Conservation (phyloP, 2,113 vertebrate genomes). For the Formicarius rufipectus region DNA sequence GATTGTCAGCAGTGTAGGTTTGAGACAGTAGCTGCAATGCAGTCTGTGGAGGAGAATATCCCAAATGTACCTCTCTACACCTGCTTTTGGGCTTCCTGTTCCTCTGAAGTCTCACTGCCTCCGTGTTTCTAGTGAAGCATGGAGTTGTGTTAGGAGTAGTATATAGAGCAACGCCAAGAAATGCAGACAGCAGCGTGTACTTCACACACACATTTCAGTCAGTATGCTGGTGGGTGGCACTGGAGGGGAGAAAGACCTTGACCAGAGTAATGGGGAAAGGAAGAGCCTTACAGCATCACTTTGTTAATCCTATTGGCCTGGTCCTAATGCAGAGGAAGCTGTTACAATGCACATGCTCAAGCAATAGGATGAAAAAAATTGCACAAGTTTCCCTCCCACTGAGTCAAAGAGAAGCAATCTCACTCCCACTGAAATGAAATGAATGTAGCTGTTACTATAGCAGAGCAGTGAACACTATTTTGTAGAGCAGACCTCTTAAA, state of each 20-base stretch:
- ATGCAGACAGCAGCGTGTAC: neutral
- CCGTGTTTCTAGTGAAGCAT: neutral
- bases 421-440: conserved; percentile 21
- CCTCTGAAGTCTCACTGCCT: neutral
- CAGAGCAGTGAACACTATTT: conserved; percentile 8
- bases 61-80: neutral
- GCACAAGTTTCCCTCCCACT: conserved; percentile 3
- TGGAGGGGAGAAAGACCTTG: neutral
- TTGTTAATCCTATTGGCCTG: neutral
- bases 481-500: conserved; percentile 18
- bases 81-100: neutral
- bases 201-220: neutral
- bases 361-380: neutral
- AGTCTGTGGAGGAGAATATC: neutral
- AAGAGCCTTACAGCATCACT: neutral
- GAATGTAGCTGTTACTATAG: conserved; percentile 10
- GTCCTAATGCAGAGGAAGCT: neutral
- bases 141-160: neutral
- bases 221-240: neutral
- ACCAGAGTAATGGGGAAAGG: neutral
- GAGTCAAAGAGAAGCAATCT: conserved; percentile 41
- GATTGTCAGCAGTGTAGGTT: neutral
- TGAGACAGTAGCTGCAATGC: neutral
- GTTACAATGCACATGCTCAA: neutral
- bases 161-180: neutral